phyloP scores from a whole-genome alignment of 2,113 vertebrate species.

The Eurypyga helias region DNA sequence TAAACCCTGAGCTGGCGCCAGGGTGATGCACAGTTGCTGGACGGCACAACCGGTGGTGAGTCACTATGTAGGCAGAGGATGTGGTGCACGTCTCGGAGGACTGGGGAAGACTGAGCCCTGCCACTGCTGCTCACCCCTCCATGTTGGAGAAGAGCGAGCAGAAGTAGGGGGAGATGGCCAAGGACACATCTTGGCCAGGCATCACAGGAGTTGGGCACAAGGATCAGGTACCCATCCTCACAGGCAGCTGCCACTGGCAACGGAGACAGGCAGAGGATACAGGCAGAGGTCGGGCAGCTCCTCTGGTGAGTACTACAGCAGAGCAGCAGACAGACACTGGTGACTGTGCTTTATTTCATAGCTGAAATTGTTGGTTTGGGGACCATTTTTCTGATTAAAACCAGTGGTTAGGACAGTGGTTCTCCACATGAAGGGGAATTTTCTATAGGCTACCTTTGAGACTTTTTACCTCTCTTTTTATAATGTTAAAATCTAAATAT shows the following conservation, averaged over 20 bases:
- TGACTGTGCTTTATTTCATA: not conserved
- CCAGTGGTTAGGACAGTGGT: fast-evolving
- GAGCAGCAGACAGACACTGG: not conserved
- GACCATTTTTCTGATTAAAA: not conserved
- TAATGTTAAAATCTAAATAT: not conserved
- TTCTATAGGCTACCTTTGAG: not conserved
- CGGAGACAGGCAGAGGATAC: not conserved
- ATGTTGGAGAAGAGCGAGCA: not conserved
- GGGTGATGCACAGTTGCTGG: not conserved
- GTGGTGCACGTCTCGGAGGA: not conserved
- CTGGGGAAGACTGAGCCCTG: not conserved
- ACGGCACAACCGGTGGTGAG: not conserved
- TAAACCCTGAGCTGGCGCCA: not conserved
- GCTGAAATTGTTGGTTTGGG: not conserved
- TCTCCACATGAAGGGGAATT: not conserved
- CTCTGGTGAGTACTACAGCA: not conserved
- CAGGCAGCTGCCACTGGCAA: not conserved
- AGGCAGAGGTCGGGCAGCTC: not conserved
- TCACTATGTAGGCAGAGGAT: not conserved
- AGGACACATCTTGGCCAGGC: not conserved
- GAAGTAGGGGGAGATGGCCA: fast-evolving
- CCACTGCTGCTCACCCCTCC: not conserved
- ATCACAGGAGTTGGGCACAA: fast-evolving
- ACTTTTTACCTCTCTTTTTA: not conserved
- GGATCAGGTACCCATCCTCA: not conserved